phyloP scores from a whole-genome alignment of 1,140 invertebrate species.

The Myzus persicae region DNA sequence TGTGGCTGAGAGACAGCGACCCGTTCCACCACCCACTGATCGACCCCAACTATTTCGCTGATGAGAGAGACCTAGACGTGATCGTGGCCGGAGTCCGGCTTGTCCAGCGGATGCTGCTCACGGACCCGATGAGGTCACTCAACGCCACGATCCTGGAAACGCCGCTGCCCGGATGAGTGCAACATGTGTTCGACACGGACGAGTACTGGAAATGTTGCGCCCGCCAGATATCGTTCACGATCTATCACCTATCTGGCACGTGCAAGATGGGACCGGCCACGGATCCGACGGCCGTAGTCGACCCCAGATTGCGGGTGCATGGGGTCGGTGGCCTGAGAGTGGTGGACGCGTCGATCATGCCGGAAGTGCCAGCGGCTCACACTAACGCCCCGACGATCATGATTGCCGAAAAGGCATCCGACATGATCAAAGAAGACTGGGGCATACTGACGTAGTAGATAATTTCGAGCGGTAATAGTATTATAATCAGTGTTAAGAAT shows the following conservation, averaged over 20 bases:
- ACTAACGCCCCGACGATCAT: slow-evolving; percentile 79
- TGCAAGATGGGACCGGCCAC: slow-evolving; percentile 72
- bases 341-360: slow-evolving; percentile 81
- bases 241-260: slow-evolving; percentile 69
- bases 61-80: slow-evolving; percentile 62
- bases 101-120: slow-evolving; percentile 70
- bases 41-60: slow-evolving; percentile 73
- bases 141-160: slow-evolving; percentile 67
- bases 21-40: slow-evolving; percentile 75
- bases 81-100: slow-evolving; percentile 77
- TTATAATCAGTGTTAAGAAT: too few species aligned
- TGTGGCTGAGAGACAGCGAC: slow-evolving; percentile 69
- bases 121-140: slow-evolving; percentile 72
- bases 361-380: slow-evolving; percentile 78
- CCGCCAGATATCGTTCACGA: slow-evolving; percentile 64
- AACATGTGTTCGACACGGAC: slow-evolving; percentile 68
- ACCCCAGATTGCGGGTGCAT: slow-evolving; percentile 70
- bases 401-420: slow-evolving; percentile 81
- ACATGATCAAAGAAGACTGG: slow-evolving; percentile 74
- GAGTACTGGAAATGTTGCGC: slow-evolving; percentile 75
- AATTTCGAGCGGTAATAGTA: neutral
- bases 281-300: slow-evolving; percentile 71
- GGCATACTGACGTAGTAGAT: slow-evolving; percentile 60
- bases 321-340: slow-evolving; percentile 76
- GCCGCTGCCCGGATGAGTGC: slow-evolving; percentile 65